Conservation (phyloP, 2,113 vertebrate genomes). For the Podarcis raffonei region DNA sequence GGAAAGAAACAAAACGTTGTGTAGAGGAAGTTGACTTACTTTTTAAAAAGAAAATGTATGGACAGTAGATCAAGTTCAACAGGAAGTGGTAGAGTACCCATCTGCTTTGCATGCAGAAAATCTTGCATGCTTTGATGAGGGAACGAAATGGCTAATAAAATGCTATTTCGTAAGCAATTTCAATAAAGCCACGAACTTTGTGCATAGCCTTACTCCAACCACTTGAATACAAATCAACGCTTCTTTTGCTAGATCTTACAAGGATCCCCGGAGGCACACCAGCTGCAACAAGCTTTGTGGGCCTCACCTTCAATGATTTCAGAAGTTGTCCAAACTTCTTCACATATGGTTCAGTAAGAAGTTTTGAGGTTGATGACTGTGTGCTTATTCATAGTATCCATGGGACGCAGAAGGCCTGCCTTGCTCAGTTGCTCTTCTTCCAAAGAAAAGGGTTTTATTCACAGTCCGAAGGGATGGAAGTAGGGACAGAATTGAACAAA, state of each 20-base stretch:
- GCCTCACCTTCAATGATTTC: conserved; percentile 28
- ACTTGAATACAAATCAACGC: conserved; percentile 38
- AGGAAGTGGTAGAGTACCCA: background rate
- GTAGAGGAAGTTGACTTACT: background rate
- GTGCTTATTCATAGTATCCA: background rate
- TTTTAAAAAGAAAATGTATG: background rate
- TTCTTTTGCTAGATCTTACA: conserved; percentile 2
- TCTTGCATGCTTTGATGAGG: no score
- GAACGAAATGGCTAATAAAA: no score
- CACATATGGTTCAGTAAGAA: rapidly evolving
- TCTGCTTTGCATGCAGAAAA: no score
- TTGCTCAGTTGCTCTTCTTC: background rate
- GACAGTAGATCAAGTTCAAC: background rate
- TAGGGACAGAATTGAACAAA: background rate
- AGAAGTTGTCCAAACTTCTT: rapidly evolving
- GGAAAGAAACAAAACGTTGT: background rate
- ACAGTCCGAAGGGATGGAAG: background rate
- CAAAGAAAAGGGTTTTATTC: background rate
- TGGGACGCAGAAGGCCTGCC: background rate
- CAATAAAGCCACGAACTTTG: no score
- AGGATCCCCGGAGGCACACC: background rate
- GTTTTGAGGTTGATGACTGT: background rate
- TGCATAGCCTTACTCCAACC: background rate
- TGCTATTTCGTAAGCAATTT: no score
- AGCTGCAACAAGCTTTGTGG: background rate